Evolutionary conservation across 1,140 invertebrate genomes (phyloP).

Genomic region (Alviniconcha marisindica): DNA sequence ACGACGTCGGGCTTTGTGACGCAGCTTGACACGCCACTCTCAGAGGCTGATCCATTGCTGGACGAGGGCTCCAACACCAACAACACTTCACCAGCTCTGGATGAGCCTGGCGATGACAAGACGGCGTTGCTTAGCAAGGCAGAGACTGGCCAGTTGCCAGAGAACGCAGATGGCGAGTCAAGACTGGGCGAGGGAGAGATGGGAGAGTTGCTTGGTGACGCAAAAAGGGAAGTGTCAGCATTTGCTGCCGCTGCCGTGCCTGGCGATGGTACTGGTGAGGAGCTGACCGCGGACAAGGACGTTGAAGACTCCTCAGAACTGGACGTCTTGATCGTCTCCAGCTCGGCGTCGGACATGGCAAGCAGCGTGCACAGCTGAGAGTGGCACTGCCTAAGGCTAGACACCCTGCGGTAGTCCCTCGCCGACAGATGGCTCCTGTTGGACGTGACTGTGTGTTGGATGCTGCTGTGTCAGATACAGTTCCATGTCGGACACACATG

Average conservation of each 20-base stretch:
- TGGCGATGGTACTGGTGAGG: neutral
- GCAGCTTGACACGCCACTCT: neutral
- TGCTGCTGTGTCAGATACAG: too few relatives aligned
- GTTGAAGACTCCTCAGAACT: neutral
- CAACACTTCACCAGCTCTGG: neutral
- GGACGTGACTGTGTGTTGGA: too few relatives aligned
- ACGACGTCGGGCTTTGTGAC: neutral
- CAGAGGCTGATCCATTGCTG: neutral
- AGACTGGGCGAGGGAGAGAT: neutral
- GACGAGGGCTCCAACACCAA: neutral
- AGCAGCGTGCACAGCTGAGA: too few relatives aligned
- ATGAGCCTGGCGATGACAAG: neutral
- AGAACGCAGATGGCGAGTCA: neutral
- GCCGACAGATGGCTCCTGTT: too few relatives aligned
- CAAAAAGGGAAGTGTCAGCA: neutral
- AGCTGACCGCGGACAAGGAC: neutral
- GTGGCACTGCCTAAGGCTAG: too few relatives aligned
- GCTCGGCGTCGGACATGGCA: too few relatives aligned
- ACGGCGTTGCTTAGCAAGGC: neutral
- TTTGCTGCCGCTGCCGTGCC: neutral
- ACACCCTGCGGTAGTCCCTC: too few relatives aligned
- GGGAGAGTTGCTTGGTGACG: neutral
- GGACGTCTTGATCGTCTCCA: conserved; percentile 12
- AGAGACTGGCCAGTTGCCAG: neutral
- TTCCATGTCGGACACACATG: too few relatives aligned